Evolutionary conservation across 2,888 invertebrate species (phyloP).

Genomic region (Leptura quadrifasciata): DNA sequence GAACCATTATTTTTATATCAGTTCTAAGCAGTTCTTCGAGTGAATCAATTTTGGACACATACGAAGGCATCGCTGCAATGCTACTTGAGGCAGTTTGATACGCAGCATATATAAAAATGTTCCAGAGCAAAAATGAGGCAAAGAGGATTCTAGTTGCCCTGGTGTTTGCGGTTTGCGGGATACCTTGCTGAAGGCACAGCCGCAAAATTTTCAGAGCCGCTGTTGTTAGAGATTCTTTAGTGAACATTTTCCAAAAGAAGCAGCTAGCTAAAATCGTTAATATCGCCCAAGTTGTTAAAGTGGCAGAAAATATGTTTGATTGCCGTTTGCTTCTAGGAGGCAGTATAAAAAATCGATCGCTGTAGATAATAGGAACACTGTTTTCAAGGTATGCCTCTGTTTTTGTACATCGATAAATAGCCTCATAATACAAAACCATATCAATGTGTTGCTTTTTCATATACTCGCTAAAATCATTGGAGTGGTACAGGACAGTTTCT

Average conservation of each 20-base stretch:
- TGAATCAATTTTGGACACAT: background rate
- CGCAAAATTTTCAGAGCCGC: background rate
- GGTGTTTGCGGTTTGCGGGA: background rate
- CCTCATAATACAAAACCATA: background rate
- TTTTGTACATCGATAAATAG: background rate
- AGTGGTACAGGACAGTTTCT: background rate
- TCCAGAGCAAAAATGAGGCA: background rate
- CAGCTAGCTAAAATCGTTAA: background rate
- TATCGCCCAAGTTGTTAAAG: background rate
- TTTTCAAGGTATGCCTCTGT: background rate
- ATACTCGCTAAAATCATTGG: background rate
- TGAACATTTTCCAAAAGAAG: background rate
- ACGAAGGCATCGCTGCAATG: background rate
- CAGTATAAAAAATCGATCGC: background rate
- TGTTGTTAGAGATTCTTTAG: background rate
- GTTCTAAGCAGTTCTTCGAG: background rate
- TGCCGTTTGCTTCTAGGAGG: background rate
- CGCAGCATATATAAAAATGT: background rate
- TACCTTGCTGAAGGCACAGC: background rate
- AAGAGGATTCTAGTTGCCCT: background rate
- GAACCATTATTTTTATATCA: slow-evolving; percentile 7
- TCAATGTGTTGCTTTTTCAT: background rate
- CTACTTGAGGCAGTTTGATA: slow-evolving; percentile 18
- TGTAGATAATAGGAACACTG: background rate
- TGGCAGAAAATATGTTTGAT: background rate